phyloP scores from a whole-genome alignment of 2,113 vertebrate species.

The Pterocles burchelli region DNA sequence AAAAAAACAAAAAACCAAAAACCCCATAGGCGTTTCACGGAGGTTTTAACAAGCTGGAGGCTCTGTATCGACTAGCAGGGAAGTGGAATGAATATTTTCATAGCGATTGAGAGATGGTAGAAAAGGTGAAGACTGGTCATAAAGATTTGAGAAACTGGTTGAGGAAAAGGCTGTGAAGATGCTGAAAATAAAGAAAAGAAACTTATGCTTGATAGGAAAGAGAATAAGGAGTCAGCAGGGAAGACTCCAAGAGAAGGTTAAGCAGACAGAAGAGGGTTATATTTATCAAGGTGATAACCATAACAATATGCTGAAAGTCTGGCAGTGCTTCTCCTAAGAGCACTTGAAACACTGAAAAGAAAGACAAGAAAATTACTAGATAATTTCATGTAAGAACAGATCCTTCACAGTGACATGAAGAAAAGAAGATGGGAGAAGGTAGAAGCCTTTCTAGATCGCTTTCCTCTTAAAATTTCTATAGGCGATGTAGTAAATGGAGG shows the following conservation, averaged over 20 bases:
- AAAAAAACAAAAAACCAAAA: background rate
- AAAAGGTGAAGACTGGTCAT: background rate
- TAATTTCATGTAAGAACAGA: slow-evolving; percentile 22
- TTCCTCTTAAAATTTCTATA: background rate
- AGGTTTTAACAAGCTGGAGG: background rate
- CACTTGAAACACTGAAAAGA: background rate
- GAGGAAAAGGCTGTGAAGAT: background rate
- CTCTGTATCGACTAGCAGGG: background rate
- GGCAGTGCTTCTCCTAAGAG: background rate
- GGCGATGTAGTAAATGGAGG: background rate
- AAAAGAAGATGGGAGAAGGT: background rate
- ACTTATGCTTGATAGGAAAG: background rate
- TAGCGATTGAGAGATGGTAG: background rate
- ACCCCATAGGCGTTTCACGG: background rate
- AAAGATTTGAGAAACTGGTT: background rate
- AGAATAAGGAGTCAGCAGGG: background rate
- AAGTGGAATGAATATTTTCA: background rate
- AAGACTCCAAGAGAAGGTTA: background rate
- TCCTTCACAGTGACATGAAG: background rate
- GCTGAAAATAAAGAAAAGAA: slow-evolving; percentile 1
- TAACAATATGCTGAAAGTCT: slow-evolving; percentile 41
- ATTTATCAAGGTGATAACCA: slow-evolving; percentile 50
- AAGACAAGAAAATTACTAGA: slow-evolving; percentile 14
- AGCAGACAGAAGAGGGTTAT: slow-evolving; percentile 22
- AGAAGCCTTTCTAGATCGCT: background rate